A percentile compares a stretch with the other conserved stretches of the same genome.
phyloP scores from a whole-genome alignment of 1,140 invertebrate species.

The Maconellicoccus hirsutus region DNA sequence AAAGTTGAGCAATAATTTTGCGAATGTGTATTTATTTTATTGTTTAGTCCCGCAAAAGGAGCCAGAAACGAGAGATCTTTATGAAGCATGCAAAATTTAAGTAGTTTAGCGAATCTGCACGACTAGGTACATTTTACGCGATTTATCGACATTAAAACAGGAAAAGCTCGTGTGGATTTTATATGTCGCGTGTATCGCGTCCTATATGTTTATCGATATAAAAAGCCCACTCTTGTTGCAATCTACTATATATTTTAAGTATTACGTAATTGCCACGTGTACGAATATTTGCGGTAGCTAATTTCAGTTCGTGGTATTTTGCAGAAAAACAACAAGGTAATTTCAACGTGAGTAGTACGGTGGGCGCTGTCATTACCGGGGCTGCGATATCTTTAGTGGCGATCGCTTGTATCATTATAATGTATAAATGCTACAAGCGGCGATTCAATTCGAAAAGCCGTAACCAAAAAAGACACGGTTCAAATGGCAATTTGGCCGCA shows the following conservation, averaged over 20 bases:
- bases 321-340: constrained; percentile 31
- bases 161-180: too few species aligned
- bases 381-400: constrained; percentile 51
- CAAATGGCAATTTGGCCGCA: constrained; percentile 25
- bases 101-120: neutral
- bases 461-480: constrained; percentile 27
- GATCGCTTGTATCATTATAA: constrained; percentile 51
- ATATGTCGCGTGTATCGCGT: too few species aligned
- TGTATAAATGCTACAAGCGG: constrained; percentile 40
- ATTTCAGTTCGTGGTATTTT: too few species aligned
- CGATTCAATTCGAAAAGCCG: constrained; percentile 32
- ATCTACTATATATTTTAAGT: too few species aligned
- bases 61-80: neutral
- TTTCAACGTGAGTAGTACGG: constrained; percentile 36
- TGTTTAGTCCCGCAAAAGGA: neutral
- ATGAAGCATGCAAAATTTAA: constrained; percentile 4
- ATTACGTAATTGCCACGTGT: too few species aligned
- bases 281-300: too few species aligned
- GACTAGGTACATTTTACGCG: neutral
- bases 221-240: too few species aligned
- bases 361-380: constrained; percentile 53
- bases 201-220: too few species aligned
- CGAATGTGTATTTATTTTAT: constrained; percentile 10
- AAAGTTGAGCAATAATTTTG: neutral
- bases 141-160: neutral